Base-by-base conservation (phyloP, 2,113 vertebrate genomes). In the Acanthochromis polyacanthus region DNA sequence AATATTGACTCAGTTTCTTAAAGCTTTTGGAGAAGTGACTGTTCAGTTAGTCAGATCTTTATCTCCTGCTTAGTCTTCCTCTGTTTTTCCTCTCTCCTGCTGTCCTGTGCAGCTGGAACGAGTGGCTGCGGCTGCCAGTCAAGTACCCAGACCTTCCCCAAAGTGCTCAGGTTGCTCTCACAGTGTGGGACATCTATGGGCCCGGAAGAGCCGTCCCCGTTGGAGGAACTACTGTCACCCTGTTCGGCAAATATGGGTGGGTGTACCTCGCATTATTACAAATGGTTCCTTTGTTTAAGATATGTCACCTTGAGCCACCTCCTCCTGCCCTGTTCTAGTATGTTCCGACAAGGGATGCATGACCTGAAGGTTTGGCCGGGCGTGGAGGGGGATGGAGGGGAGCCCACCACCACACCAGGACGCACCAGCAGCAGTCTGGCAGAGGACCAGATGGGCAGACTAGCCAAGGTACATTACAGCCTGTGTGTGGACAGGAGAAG, bases 281-380 rank as follows among this genome's bases (percentile, higher is more conserved):
- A n/a, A 6, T 30, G 4, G 38, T 30, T 36, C 32, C 32, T 36
- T 36, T 36, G 7, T 10, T 36, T 36, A 36, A 36, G 4, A 46
- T 16, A 3, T 17, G n/a, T 10, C 19, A 11, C 16, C 66, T 8
- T 69, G 8, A 59, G 51, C 40, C 22, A 5, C 23, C 15, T 43
- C 25, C 45, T 45, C 2, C 30, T 43, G 1, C 63, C 16, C 6
- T 50, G 0, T 6, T 68, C 30, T 61, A 99, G 98, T 70, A 99
- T 99, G 98, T 99, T 99, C 85, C 96, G 97, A 11, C 98, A 99
- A 92, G 98, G 98, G 64, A 99, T 99, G 97, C 98, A 99, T 25
- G 98, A 99, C 85, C 94, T 99, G 86, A 99, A 99, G 88, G 98
- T 99, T 57, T 99, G 98, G 98, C 98, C 98, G 10, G 97, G 97